Conservation (phyloP, 2,888 invertebrate genomes). For the Andrena flavipes region DNA sequence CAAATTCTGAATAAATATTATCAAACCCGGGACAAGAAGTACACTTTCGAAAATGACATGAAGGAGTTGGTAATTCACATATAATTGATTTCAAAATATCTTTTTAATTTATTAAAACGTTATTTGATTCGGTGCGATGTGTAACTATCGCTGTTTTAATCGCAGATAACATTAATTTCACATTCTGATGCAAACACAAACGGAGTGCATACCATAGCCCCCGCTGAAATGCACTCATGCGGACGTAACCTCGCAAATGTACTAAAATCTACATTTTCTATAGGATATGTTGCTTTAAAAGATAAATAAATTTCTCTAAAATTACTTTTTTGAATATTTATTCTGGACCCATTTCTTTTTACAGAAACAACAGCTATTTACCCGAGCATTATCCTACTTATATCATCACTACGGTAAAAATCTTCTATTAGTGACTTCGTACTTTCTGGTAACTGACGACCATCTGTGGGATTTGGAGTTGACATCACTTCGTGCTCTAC, state of each 20-base stretch:
- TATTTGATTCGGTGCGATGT: not conserved
- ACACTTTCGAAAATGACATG: too few species aligned
- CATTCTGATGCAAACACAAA: not conserved
- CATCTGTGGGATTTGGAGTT: not conserved
- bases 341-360: not conserved
- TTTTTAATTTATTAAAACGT: not conserved
- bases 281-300: too few species aligned
- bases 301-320: too few species aligned
- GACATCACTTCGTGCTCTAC: not conserved
- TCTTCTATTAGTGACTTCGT: not conserved
- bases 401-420: not conserved
- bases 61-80: not conserved
- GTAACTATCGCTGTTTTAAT: conserved; percentile 1
- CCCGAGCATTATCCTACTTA: not conserved
- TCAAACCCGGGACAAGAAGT: not conserved
- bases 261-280: too few species aligned
- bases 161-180: not conserved
- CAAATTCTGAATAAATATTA: not conserved
- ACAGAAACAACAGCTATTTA: not conserved
- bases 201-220: too few species aligned
- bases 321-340: not conserved
- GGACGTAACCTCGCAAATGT: too few species aligned
- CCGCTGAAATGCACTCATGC: too few species aligned
- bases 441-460: not conserved
- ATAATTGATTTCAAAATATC: not conserved